Conservation (phyloP, 2,113 vertebrate genomes). For the Rana temporaria region DNA sequence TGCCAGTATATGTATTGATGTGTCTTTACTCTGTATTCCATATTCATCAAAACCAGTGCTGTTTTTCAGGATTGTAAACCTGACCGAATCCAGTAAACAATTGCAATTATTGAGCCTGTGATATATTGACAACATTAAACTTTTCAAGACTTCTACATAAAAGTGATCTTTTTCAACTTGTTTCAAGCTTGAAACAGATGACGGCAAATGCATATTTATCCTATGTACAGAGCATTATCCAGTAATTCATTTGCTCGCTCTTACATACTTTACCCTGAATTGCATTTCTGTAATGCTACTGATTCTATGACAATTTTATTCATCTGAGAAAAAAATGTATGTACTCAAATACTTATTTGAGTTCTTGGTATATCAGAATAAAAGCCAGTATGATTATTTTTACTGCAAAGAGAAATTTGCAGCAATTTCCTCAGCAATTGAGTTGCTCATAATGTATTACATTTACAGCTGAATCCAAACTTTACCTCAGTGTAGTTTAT, state of each 20-base stretch:
- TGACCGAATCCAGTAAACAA: background rate
- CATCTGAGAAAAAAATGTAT: conserved; percentile 25
- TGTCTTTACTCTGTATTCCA: conserved; percentile 6
- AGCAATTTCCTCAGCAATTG: conserved; percentile 42
- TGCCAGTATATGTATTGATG: conserved; percentile 31
- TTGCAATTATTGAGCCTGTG: background rate
- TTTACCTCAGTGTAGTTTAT: conserved; percentile 47
- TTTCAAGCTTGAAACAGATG: conserved; percentile 1
- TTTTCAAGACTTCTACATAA: conserved; percentile 16
- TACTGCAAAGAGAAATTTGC: conserved; percentile 34
- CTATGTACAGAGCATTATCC: background rate
- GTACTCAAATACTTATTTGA: conserved; percentile 30
- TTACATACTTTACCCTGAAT: conserved; percentile 4
- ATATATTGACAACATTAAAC: conserved; percentile 26
- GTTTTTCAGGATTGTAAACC: conserved; percentile 9
- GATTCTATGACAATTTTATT: conserved; percentile 48
- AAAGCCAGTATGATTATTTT: conserved; percentile 43
- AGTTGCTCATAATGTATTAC: conserved; percentile 42
- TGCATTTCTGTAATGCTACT: conserved; percentile 31
- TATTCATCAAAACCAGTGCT: conserved; percentile 24
- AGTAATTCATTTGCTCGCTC: conserved; percentile 3
- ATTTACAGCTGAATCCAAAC: conserved; percentile 45
- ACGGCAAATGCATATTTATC: conserved; percentile 19
- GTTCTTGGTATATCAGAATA: conserved; percentile 27
- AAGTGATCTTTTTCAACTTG: conserved; percentile 2